Evolutionary conservation across 2,113 vertebrate species (phyloP), one percentile per base, ranked within the genome.

Genomic region (Labeo catla): DNA sequence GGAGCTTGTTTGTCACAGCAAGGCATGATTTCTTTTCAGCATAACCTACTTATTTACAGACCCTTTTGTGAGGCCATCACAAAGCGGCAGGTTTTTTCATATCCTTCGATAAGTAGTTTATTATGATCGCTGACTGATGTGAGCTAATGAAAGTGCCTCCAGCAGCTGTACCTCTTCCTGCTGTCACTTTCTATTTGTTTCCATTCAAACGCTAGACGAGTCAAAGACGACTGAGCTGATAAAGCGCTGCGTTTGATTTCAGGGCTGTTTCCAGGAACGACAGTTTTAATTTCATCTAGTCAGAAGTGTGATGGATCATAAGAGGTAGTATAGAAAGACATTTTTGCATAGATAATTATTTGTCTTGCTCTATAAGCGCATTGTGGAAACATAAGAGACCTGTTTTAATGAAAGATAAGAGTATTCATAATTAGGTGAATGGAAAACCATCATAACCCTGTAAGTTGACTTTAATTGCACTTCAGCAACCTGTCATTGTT

Each of bases 161-260:
- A 68, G 28, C 84, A 43, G 23, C 47, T 65, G 23, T 19, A 16
- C 28, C 13, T 68, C 50, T 36, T 66, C 50, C 84, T 23, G 11
- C 49, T 78, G 84, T 85, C 84, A 68, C 43, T 74, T 84, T 84
- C 52, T 47, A 61, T 80, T 80, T 45, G 77, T 74, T 74, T 76
- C 39, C 54, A 63, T 84, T 84, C 54, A 47, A 79, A 57, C 61
- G n/a, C 59, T 49, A 57, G 36, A 13, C 59, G 34, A 34, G 52
- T 63, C 57, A 77, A 63, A 49, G 19, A 77, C 36, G 47, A 77
- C 45, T 52, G 61, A 65, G 36, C 39, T 36, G 28, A 70, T 79
- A 61, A 80, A 57, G 13, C 9, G 8, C 54, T 45, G 36, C 6
- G 15, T 63, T 80, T 45, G 16, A 39, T 77, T 52, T 77, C 15